phyloP scores from a whole-genome alignment of 2,797 vertebrate genomes.

The Danio albolineatus region DNA sequence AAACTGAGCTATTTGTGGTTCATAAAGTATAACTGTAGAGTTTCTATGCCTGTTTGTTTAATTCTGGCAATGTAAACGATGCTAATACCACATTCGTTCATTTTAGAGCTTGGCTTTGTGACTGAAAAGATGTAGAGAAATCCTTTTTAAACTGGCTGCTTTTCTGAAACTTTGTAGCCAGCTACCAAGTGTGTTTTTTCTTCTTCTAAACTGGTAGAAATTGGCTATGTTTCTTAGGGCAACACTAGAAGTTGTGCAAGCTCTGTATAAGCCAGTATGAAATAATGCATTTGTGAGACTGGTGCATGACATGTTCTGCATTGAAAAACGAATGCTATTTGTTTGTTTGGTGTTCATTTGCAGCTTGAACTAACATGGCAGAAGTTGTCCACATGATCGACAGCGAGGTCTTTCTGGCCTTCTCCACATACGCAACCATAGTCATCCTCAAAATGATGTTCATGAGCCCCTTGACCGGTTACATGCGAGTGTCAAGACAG shows the following conservation, averaged over 20 bases:
- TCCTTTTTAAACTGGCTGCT: conserved; percentile 11
- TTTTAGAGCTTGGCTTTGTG: background rate
- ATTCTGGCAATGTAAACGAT: background rate
- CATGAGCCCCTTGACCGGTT: conserved; percentile 77
- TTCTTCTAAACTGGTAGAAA: background rate
- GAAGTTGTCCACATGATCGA: conserved; percentile 42
- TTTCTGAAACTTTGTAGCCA: background rate
- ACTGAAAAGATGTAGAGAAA: background rate
- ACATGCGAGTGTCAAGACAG: conserved; percentile 80
- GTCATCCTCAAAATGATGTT: conserved; percentile 87
- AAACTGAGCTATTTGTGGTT: background rate
- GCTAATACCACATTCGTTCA: background rate
- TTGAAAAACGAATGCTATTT: background rate
- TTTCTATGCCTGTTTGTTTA: background rate
- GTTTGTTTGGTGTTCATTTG: background rate
- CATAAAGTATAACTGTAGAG: background rate
- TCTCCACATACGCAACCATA: conserved; percentile 77
- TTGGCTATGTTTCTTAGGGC: background rate
- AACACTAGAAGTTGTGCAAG: background rate
- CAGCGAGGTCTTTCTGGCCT: conserved; percentile 77
- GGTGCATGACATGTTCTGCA: background rate
- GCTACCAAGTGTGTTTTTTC: background rate
- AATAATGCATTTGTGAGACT: background rate
- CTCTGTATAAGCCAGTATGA: background rate
- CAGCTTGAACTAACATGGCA: conserved; percentile 24